Evolutionary conservation across 2,797 vertebrate genomes (phyloP).

Genomic region (Hapalemur alaotrensis): DNA sequence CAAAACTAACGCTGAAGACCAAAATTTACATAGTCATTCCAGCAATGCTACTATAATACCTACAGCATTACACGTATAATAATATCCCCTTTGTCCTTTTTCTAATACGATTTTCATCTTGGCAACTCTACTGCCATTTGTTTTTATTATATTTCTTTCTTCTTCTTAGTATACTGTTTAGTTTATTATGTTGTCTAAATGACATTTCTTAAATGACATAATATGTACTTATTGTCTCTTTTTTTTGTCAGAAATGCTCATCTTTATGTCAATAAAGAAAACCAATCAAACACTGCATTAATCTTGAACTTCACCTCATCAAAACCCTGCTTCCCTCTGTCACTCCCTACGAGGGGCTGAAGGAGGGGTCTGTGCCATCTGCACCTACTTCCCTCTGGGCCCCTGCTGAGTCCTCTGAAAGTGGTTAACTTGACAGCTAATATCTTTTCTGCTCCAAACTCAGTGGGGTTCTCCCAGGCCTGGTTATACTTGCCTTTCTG

Average conservation of each 20-base stretch:
- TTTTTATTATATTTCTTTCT: not conserved
- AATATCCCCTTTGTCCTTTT: not conserved
- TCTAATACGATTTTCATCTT: not conserved
- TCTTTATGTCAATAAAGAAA: not conserved
- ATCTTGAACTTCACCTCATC: not conserved
- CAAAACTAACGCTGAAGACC: not conserved
- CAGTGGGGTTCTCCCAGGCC: not conserved
- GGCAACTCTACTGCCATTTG: not conserved
- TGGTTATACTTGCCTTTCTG: not conserved
- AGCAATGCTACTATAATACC: not conserved
- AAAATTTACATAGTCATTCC: not conserved
- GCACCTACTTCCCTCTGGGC: not conserved
- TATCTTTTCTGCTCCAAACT: not conserved
- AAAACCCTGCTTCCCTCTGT: not conserved
- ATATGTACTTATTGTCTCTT: not conserved
- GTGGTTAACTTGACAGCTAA: not conserved
- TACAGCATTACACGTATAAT: not conserved
- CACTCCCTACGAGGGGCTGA: not conserved
- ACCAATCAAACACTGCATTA: not conserved
- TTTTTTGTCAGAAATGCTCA: not conserved
- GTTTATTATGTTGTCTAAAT: not conserved
- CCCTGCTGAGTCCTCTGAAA: not conserved
- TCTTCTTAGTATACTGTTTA: not conserved
- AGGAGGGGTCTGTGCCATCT: not conserved
- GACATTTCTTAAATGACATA: not conserved